Conservation (phyloP, 2,797 vertebrate genomes). For the Spinus olivaceus region DNA sequence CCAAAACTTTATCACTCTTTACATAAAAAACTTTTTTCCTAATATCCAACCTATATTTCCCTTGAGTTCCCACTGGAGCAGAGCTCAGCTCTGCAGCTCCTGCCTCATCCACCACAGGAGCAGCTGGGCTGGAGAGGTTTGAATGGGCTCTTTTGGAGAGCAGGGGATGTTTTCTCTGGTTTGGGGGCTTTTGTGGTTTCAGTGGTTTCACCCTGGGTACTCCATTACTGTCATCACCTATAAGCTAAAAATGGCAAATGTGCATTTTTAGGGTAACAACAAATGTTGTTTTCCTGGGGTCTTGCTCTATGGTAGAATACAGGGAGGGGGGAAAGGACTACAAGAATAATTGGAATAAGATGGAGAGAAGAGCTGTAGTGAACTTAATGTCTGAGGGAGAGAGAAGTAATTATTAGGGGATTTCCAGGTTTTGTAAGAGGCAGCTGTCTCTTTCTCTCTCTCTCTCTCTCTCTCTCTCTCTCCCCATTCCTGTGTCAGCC, state of each 20-base stretch:
- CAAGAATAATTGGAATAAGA: background rate
- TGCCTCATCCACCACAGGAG: fast-evolving
- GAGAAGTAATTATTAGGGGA: background rate
- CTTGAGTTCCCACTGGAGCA: background rate
- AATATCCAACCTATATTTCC: background rate
- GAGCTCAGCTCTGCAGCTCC: background rate
- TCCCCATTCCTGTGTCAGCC: background rate
- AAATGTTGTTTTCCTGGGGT: background rate
- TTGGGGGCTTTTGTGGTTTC: background rate
- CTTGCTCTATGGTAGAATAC: background rate
- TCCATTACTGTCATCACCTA: background rate
- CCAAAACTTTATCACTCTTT: background rate
- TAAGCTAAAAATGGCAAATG: background rate
- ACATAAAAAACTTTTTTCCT: background rate
- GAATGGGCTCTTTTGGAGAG: background rate
- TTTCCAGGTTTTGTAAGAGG: background rate
- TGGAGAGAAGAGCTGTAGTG: background rate
- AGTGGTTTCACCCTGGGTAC: background rate
- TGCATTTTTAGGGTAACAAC: background rate
- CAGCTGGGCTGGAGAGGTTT: background rate
- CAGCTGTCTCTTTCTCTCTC: background rate
- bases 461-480: background rate
- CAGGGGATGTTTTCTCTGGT: background rate
- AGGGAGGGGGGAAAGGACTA: background rate
- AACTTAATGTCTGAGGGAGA: background rate